Percentiles rank a stretch among this genome's conserved stretches.
phyloP scores from a whole-genome alignment of 2,888 invertebrate genomes.

The Frankliniella fusca region DNA sequence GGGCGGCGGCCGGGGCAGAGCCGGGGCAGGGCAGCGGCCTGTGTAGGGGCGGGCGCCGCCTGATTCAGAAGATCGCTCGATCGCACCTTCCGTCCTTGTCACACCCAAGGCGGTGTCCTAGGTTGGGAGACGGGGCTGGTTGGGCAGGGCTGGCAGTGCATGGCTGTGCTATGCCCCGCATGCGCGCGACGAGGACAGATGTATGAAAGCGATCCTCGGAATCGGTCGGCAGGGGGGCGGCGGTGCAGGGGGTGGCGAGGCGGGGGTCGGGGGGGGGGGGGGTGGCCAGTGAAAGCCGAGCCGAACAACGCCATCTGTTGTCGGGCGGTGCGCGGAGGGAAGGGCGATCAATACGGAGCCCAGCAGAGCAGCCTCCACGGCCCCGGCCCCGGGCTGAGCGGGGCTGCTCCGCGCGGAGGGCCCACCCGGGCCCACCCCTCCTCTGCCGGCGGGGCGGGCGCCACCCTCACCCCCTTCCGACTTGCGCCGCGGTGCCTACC shows the following conservation, averaged over 20 bases:
- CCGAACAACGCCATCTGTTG: conserved; percentile 11
- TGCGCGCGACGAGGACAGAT: no score
- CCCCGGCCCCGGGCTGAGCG: neutral
- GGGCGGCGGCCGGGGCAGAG: no score
- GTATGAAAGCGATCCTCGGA: no score
- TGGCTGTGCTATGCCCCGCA: no score
- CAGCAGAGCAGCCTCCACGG: neutral
- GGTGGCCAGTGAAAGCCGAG: neutral
- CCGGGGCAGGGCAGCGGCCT: no score
- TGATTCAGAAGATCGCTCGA: no score
- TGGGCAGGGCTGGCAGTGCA: no score
- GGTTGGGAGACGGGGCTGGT: no score
- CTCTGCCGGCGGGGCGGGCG: neutral
- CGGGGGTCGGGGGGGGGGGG: neutral
- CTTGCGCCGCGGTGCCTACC: neutral
- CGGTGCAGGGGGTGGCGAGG: neutral
- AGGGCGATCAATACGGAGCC: conserved; percentile 9
- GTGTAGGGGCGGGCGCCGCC: no score
- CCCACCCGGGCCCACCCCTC: neutral
- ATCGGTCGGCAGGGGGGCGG: no score
- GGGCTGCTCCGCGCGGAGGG: neutral
- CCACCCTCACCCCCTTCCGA: neutral
- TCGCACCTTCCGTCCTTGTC: no score
- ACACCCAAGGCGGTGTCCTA: no score
- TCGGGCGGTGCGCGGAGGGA: neutral